These are phyloP conservation scores for Caenorhabditis sp. DNA, from an alignment of 2,888 invertebrate species.

Conservation along the genomic window DNA sequence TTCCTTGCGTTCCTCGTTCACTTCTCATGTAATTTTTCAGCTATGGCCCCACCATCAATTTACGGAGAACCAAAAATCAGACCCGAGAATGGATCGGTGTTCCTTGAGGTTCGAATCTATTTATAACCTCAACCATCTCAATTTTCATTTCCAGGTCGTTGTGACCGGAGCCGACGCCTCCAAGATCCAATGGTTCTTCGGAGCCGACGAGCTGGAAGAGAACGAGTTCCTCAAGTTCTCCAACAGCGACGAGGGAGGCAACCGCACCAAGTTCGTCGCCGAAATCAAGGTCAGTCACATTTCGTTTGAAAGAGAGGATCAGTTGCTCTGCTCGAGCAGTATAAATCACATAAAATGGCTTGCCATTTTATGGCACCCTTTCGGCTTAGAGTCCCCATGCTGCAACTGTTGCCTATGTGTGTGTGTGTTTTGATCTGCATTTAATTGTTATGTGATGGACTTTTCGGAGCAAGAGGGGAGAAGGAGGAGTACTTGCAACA, in stretches of 20 bases:
- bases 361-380: conserved; percentile 40
- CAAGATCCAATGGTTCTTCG: conserved; percentile 82
- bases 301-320: neutral
- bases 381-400: neutral
- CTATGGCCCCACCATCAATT: conserved; percentile 82
- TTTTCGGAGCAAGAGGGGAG: neutral
- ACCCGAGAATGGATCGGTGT: conserved; percentile 80
- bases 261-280: conserved; percentile 78
- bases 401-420: conserved; percentile 48
- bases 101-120: conserved; percentile 74
- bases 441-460: conserved; percentile 49
- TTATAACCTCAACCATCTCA: neutral
- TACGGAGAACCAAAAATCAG: conserved; percentile 82
- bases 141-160: conserved; percentile 58
- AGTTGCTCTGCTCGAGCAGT: conserved; percentile 12
- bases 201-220: conserved; percentile 79
- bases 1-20: neutral
- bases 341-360: conserved; percentile 65
- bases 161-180: conserved; percentile 78
- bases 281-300: conserved; percentile 79
- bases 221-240: conserved; percentile 80
- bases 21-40: conserved; percentile 13
- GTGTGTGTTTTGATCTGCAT: conserved; percentile 45
- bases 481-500: neutral
- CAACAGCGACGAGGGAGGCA: conserved; percentile 80